Base-by-base conservation (phyloP, 2,797 vertebrate species). In the Alfaro cultratus region DNA sequence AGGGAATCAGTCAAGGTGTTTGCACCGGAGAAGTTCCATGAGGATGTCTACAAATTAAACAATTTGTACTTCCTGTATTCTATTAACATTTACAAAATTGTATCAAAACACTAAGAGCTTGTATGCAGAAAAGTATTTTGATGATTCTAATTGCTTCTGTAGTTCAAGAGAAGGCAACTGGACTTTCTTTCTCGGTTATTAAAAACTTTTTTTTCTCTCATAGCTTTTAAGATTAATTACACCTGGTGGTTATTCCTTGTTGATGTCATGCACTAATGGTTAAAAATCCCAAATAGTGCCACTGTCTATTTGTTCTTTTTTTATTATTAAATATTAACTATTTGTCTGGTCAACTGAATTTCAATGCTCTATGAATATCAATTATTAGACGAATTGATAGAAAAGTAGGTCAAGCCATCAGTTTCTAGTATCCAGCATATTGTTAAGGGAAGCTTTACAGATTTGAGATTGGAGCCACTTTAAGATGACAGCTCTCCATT, bases 31-130 rank as follows among this genome's bases (percentile, higher is more conserved):
- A 84, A 80, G 78, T 85, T 90, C 89, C 90, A 2, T 0, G 81
- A 87, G 86, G 89, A 89, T 43, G 76, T 73, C 82, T 41, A 41
- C 29, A 53, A 90, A 90, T 62, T 80, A 77, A 77, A 86, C 85
- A 74, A 75, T 90, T 92, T 91, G 87, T 88, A 83, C 84, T 87
- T 88, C 81, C 81, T 86, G 88, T 88, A 82, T 90, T 90, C 83
- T 84, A 89, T 92, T 91, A 90, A 89, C 86, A 87, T 90, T 77
- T 86, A 82, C 90, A 88, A 89, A 87, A 87, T 80, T 72, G 29
- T 82, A 82, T 87, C 79, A 85, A 86, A 85, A 74, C 77, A 78
- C 85, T 64, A 64, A 79, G 79, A 87, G 78, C 80, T 75, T 73
- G 76, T 64, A 15, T 41, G 0, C 73, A 57, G 82, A 67, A 73